A percentile compares a stretch with the other conserved stretches of the same genome.
Evolutionary conservation across 1,140 invertebrate genomes (phyloP).

Genomic region (Sitophilus oryzae): DNA sequence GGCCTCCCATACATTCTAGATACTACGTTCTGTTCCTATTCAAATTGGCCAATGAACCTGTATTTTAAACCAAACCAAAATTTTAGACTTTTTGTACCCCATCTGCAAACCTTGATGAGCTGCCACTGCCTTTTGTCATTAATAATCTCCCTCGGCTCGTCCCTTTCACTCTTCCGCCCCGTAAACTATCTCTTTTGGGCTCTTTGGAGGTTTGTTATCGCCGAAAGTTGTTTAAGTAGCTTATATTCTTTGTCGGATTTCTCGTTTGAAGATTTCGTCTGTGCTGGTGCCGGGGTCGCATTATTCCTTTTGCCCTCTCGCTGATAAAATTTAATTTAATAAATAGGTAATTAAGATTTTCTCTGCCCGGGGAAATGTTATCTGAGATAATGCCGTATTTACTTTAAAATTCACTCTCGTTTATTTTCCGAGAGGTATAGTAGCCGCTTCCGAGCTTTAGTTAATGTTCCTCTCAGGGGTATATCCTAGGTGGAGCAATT

Average conservation of each 20-base stretch:
- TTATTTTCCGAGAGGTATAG: not conserved
- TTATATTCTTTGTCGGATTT: constrained; percentile 25
- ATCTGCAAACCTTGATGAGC: too few relatives aligned
- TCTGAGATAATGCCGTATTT: not conserved
- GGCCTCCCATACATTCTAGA: too few relatives aligned
- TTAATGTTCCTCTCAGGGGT: not conserved
- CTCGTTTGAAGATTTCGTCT: constrained; percentile 15
- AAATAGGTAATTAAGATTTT: constrained; percentile 8
- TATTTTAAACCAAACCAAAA: too few relatives aligned
- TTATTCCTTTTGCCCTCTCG: not conserved
- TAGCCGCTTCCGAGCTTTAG: not conserved
- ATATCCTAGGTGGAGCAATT: not conserved
- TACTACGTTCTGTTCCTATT: too few relatives aligned
- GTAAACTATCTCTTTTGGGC: not conserved
- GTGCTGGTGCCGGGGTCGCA: constrained; percentile 6
- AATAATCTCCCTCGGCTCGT: not conserved
- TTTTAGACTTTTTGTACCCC: too few relatives aligned
- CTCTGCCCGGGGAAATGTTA: not conserved
- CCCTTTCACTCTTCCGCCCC: not conserved
- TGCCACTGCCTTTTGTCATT: not conserved
- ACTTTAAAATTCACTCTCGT: not conserved
- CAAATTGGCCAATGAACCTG: too few relatives aligned
- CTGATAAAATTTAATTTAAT: constrained; percentile 16
- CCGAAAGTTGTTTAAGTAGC: constrained; percentile 24
- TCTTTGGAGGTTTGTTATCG: constrained; percentile 25